Base-by-base conservation (phyloP, 2,888 invertebrate genomes). In the Dugesia japonica region DNA sequence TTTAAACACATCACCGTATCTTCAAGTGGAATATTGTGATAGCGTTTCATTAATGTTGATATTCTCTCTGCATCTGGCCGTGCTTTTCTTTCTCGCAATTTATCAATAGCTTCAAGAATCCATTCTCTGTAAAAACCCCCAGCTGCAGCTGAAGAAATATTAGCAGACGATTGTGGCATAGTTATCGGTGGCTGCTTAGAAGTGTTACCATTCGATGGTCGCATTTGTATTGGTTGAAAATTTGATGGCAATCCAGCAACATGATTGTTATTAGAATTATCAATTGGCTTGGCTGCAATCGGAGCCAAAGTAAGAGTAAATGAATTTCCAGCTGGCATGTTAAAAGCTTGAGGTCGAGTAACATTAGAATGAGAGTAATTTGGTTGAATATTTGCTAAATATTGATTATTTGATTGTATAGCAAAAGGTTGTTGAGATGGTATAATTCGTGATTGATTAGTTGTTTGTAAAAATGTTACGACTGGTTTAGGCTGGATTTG, bases 1-100 rank as follows among this genome's bases (percentile, higher is more conserved):
- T 89, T 89, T 42, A 91, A 86, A 84, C 90, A 89, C 78, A 88
- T 80, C 77, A 81, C 80, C 73, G 82, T 83, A 79, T 82, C 90
- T 79, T 87, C 87, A 72, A 88, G 88, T 81, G 88, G 87, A 78
- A 90, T 88, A 81, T 89, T 89, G 83, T 89, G 89, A 83, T 89
- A 88, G 81, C 90, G 88, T 81, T 89, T 87, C 83, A 91, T 87
- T 87, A 89, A 90, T 85, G 90, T 90, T 85, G 90, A 90, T 83
- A 92, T 91, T 81, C 91, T 88, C 83, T 90, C 89, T 79, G 90
- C 88, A 84, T 91, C 91, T 74, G 91, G 91, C 77, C 92, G 88
- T 76, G 91, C 90, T 87, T 92, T 92, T 81, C 91, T 88, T 78
- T 89, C 88, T 80, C 91, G 89, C 83, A 91, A 86, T 84, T 90